A percentile compares a stretch with the other conserved stretches of the same genome.
These are phyloP conservation scores for Pteruthius melanotis DNA, from an alignment of 2,113 vertebrate genomes.

Conservation along the genomic window DNA sequence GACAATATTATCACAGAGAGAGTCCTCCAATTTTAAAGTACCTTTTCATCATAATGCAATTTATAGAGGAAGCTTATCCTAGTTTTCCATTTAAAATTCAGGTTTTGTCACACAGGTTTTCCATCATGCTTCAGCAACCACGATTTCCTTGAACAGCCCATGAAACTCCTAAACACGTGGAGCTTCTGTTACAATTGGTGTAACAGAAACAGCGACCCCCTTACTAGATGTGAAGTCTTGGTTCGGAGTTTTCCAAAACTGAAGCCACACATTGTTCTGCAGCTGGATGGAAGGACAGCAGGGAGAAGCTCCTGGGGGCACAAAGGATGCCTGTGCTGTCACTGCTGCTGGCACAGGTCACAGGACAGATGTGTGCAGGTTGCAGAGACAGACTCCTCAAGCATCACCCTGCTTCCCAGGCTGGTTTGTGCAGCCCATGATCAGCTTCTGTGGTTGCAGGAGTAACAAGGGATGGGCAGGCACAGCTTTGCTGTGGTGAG, in stretches of 20 bases:
- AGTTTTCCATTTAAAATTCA: neutral
- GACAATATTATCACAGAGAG: neutral
- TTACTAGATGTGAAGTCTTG: slow-evolving; percentile 79
- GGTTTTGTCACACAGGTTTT: neutral
- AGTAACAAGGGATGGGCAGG: accelerated
- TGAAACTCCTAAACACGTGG: neutral
- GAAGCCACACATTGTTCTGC: slow-evolving; percentile 79
- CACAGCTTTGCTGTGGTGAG: neutral
- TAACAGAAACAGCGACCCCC: slow-evolving; percentile 62
- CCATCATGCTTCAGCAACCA: neutral
- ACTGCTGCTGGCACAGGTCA: accelerated
- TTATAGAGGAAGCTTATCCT: neutral
- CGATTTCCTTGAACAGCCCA: neutral
- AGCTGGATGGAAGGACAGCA: slow-evolving; percentile 58
- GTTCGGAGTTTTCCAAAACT: slow-evolving; percentile 72
- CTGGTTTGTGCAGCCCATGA: accelerated
- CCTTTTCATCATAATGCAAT: neutral
- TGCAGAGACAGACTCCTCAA: accelerated
- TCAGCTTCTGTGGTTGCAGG: neutral
- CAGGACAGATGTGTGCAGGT: accelerated
- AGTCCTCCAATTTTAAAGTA: neutral
- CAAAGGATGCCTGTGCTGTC: neutral
- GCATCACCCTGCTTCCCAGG: neutral
- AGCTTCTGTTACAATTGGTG: neutral
- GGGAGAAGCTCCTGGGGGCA: neutral